Conservation (phyloP, 2,113 vertebrate genomes). For the Ammodytes dubius region DNA sequence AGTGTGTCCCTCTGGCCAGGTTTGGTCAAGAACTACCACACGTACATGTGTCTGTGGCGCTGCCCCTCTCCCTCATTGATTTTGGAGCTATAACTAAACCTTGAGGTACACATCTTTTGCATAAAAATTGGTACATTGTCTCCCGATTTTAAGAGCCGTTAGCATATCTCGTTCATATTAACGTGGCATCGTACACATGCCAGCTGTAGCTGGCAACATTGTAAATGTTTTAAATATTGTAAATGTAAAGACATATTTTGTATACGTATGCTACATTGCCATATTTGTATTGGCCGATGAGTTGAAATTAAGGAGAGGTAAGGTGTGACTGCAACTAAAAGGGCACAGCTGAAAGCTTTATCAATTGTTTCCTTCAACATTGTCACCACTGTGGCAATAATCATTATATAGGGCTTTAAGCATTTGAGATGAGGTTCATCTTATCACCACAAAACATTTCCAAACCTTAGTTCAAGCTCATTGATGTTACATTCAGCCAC, state of each 20-base stretch:
- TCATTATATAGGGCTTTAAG: slow-evolving; percentile 28
- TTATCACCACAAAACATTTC: slow-evolving; percentile 7
- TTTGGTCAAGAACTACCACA: slow-evolving; percentile 36
- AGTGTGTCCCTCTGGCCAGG: slow-evolving; percentile 41
- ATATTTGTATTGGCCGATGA: slow-evolving; percentile 82
- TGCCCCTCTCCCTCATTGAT: slow-evolving; percentile 30
- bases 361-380: neutral
- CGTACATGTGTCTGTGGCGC: slow-evolving; percentile 28
- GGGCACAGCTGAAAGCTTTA: slow-evolving; percentile 42
- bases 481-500: slow-evolving; percentile 36
- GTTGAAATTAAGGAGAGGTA: slow-evolving; percentile 58
- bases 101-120: slow-evolving; percentile 55
- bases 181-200: slow-evolving; percentile 33
- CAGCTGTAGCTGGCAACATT: slow-evolving; percentile 68
- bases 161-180: slow-evolving; percentile 29
- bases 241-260: slow-evolving; percentile 89
- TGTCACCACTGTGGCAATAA: slow-evolving; percentile 28
- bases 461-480: neutral
- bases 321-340: slow-evolving; percentile 52
- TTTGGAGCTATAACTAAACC: slow-evolving; percentile 66
- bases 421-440: slow-evolving; percentile 19
- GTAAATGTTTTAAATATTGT: slow-evolving; percentile 88
- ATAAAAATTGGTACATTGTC: slow-evolving; percentile 50
- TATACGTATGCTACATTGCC: slow-evolving; percentile 82
- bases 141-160: slow-evolving; percentile 48